A percentile compares a stretch with the other conserved stretches of the same genome.
phyloP scores from a whole-genome alignment of 1,140 invertebrate species.

The Drosophila persimilis region DNA sequence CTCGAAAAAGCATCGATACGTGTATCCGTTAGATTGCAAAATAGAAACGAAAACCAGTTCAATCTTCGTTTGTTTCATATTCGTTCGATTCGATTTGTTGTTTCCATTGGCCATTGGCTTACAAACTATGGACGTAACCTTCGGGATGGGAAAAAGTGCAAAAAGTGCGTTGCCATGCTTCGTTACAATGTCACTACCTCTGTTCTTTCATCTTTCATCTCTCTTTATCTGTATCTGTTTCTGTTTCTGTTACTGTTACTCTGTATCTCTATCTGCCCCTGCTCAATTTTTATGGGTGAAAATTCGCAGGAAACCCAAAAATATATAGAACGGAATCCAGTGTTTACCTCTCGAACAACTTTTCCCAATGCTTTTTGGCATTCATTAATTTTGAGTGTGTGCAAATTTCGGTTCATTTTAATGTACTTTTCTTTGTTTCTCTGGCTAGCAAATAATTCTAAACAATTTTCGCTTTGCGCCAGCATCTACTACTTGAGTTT shows the following conservation, averaged over 20 bases:
- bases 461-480: conserved; percentile 60
- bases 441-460: conserved; percentile 63
- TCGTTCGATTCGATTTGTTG: conserved; percentile 43
- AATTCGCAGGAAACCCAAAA: conserved; percentile 30
- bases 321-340: conserved; percentile 9
- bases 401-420: conserved; percentile 45
- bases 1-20: conserved; percentile 33
- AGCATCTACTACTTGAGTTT: conserved; percentile 39
- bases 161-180: conserved; percentile 72
- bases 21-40: conserved; percentile 33
- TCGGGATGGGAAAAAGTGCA: conserved; percentile 76
- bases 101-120: conserved; percentile 72
- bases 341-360: conserved; percentile 12
- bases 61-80: conserved; percentile 24
- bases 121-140: conserved; percentile 82
- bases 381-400: conserved; percentile 47
- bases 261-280: conserved; percentile 2
- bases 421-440: conserved; percentile 4
- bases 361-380: not conserved
- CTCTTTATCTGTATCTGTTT: conserved; percentile 3
- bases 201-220: conserved; percentile 21
- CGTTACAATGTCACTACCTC: conserved; percentile 45
- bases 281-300: conserved; percentile 25
- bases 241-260: not conserved
- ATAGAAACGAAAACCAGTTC: conserved; percentile 40